Evolutionary conservation across 2,797 vertebrate genomes (phyloP).

Genomic region (Syngnathus rostellatus): DNA sequence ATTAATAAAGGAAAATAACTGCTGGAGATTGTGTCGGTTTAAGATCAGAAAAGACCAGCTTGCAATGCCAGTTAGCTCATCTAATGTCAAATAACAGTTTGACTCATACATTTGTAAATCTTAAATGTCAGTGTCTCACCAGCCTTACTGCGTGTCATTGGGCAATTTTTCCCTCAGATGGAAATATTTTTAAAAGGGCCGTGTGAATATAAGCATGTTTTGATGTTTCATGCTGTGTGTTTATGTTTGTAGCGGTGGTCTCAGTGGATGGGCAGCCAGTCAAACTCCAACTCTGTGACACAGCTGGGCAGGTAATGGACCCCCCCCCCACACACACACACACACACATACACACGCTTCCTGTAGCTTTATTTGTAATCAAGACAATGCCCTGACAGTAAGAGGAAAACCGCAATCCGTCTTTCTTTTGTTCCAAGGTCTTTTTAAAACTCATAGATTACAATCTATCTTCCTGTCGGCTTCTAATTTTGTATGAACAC

Average conservation of each 20-base stretch:
- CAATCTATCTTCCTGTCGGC: constrained; percentile 10
- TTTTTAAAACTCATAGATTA: neutral
- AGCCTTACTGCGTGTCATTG: too few species aligned
- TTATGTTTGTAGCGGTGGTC: constrained; percentile 68
- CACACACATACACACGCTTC: constrained; percentile 24
- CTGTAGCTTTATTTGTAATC: constrained; percentile 29
- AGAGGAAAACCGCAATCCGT: constrained; percentile 9
- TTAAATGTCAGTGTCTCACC: neutral
- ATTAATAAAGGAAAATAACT: too few species aligned
- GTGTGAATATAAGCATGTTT: neutral
- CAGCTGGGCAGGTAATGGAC: constrained; percentile 87
- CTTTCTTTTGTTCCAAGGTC: neutral
- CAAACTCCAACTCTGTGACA: constrained; percentile 95
- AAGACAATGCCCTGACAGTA: constrained; percentile 25
- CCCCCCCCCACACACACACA: constrained; percentile 17
- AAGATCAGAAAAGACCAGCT: too few species aligned
- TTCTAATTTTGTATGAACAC: neutral
- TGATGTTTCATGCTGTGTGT: constrained; percentile 12
- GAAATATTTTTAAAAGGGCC: neutral
- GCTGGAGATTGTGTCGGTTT: too few species aligned
- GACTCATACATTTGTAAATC: too few species aligned
- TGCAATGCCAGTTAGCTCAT: too few species aligned
- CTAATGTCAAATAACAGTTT: too few species aligned
- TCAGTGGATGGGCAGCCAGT: constrained; percentile 92
- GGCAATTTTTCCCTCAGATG: neutral